Evolutionary conservation across 2,113 vertebrate genomes (phyloP), one percentile per base, ranked within the genome.

Genomic region (Podarcis cretensis): DNA sequence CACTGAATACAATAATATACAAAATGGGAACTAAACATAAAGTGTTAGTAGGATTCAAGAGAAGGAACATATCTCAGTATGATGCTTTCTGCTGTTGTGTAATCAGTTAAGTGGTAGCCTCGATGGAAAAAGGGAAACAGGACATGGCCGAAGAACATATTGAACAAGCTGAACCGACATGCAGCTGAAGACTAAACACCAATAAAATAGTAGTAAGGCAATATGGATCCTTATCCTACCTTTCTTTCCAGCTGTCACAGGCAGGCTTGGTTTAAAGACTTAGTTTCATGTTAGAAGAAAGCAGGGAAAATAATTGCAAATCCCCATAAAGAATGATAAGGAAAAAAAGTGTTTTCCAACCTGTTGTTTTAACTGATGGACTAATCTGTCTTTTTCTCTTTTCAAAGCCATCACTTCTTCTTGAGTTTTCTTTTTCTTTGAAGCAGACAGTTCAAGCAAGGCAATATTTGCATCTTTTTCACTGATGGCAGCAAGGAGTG

Each of bases 381-480:
- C 99, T 88, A 99, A 97, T 95, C 99, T 98, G 96, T 99, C 99
- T 93, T 99, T 99, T 90, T 99, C 99, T 93, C 98, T 96, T 96
- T 99, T 99, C 84, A 99, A 98, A 54, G 97, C 97, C 96, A 99
- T 96, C 90, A 99, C 99, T 97, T 99, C 99, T 59, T 99, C 99
- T 95, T 99, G 99, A 6, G 98, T 99, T 96, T 99, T 99, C 97
- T 99, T 99, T 96, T 99, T 99, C 95, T 99, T 99, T 91, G 99
- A 99, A 90, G 98, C 98, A 81, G 99, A 99, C 89, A 99, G 96
- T 92, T 99, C 99, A 94, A 99, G 97, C 96, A 99, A 97, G 91
- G 99, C 99, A 89, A 99, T 99, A 94, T 99, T 99, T 87, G 99
- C 99, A 92, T 99, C 99, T 96, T 99, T 99, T 96, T 99, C 99